Evolutionary conservation across 2,797 vertebrate genomes (phyloP), one percentile per base, ranked within the genome.

Genomic region (Poeciliopsis infans): DNA sequence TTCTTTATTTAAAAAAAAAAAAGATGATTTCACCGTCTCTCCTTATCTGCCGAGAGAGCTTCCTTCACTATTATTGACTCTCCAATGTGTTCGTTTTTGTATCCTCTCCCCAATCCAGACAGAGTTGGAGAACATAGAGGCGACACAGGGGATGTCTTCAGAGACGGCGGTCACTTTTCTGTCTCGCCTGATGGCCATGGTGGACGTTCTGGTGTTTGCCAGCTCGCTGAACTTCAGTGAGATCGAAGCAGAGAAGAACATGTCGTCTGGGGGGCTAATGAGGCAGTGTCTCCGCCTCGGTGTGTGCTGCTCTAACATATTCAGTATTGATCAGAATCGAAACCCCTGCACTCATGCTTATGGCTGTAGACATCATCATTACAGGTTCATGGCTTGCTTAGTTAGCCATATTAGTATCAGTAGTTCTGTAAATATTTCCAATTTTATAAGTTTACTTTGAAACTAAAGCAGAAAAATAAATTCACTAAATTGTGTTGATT

Each of bases 191-290:
- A 99, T 99, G 98, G 98, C 98, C 83, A 99, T 99, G 98, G 98
- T 99, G 85, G 98, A 99, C 80, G 98, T 99, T 0, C 93, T 99
- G 83, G 98, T 99, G 68, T 99, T 99, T 79, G 98, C 98, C 94
- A 99, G 98, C 82, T 99, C 98, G 75, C 96, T 99, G 80, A 99
- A 99, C 95, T 99, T 99, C 92, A 99, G 98, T 87, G 98, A 99
- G 93, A 99, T 99, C 64, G 98, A 99, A 95, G 98, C 98, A 2
- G 98, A 99, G 94, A 99, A 99, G 95, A 99, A 99, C 94, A 99
- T 99, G 98, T 99, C 98, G 36, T 99, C 98, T 59, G 98, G 98
- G 83, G 98, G 98, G 33, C 95, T 99, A 85, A 99, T 99, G 98
- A 96, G 98, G 80, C 98, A 99, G 86, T 99, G 98, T 93, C 96